Base-by-base conservation (phyloP, 2,797 vertebrate genomes). In the Poecilia velifera region DNA sequence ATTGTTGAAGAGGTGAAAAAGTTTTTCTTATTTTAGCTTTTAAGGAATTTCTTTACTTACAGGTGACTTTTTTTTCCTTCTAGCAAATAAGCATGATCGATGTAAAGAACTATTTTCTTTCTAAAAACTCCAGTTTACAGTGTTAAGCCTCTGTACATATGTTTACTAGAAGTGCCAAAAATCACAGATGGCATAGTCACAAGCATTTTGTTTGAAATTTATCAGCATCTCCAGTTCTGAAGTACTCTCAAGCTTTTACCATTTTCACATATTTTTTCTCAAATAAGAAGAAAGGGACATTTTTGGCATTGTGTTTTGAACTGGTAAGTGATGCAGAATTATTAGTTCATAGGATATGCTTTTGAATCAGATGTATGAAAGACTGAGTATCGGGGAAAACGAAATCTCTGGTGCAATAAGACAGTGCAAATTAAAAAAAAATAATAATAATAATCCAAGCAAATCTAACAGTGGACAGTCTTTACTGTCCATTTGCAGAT, bases 401-500 rank as follows among this genome's bases (percentile, higher is more conserved):
- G 0, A 22, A 41, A 22, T 39, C 20, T 41, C 36, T 41, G 64
- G 36, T 68, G 36, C 64, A 68, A 74, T 53, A 66, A 72, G n/a
- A 34, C 84, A 86, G 85, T 85, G 77, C 74, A 87, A 71, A 81
- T 86, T 86, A 77, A 78, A 73, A 49, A 16, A 16, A 16, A 22
- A 31, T 31, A 31, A 31, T 31, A 31, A 31, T 31, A 31, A 31
- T 16, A 0, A 81, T 91, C 84, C 73, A 84, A 62, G 46, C 76
- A 36, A 72, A 87, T 64, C 16, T 20, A 51, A 20, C 72, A 73
- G 39, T 59, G 45, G 55, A 68, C 68, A 85, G 76, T 82, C 73
- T 43, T 85, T 81, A 76, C 46, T 82, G 66, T 82, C 79, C 80
- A 90, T 84, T 74, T 76, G 45, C 76, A 77, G 41, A 79, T 86